A percentile compares a stretch with the other conserved stretches of the same genome.
Conservation (phyloP, 2,113 vertebrate genomes). For the Pandion haliaetus region DNA sequence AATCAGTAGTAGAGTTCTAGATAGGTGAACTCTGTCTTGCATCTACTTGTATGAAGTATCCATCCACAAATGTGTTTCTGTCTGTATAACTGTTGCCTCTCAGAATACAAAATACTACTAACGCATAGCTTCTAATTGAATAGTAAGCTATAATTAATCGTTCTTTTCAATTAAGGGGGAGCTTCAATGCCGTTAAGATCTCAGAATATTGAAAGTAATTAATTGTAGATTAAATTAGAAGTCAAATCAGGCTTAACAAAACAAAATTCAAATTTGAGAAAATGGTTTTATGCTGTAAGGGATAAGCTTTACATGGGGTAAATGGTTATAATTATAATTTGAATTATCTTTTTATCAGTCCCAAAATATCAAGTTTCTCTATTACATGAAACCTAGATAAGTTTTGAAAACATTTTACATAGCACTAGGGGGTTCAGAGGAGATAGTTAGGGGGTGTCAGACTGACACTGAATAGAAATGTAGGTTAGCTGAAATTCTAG, state of each 20-base stretch:
- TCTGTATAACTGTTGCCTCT: background rate
- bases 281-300: background rate
- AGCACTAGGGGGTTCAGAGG: background rate
- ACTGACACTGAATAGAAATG: background rate
- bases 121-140: background rate
- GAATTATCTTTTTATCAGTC: background rate
- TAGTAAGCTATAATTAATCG: background rate
- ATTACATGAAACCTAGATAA: background rate
- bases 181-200: background rate
- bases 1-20: background rate
- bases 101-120: background rate
- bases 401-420: background rate
- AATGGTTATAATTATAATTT: background rate
- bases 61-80: background rate
- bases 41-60: background rate
- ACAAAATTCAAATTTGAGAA: background rate
- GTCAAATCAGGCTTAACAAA: background rate
- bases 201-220: background rate
- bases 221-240: background rate
- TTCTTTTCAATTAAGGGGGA: background rate
- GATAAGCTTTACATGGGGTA: background rate
- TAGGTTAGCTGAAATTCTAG: constrained; percentile 1
- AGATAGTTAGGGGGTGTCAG: background rate
- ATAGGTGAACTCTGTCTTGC: background rate
- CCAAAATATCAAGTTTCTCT: background rate